phyloP scores from a whole-genome alignment of 1,140 invertebrate species.

The Hylaeus volcanicus region DNA sequence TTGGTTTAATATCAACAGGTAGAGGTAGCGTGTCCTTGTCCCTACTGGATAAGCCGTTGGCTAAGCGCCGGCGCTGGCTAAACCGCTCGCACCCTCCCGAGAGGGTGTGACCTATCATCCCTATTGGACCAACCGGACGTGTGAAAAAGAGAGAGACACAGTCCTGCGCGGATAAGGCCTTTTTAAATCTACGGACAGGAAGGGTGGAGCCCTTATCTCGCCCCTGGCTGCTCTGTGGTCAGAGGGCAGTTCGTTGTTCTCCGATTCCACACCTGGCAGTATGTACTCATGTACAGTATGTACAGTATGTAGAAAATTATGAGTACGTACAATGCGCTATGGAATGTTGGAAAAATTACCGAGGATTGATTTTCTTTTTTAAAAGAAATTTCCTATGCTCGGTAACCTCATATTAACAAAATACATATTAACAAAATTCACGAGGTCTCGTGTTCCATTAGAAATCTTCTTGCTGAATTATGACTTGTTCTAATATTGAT shows the following conservation, averaged over 20 bases:
- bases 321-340: too few relatives aligned
- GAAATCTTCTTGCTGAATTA: too few relatives aligned
- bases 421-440: too few relatives aligned
- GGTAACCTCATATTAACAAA: too few relatives aligned
- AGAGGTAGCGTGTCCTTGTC: conserved; percentile 69
- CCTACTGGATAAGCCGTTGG: conserved; percentile 77
- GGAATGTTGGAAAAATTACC: too few relatives aligned
- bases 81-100: conserved; percentile 76
- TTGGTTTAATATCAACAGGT: conserved; percentile 80
- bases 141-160: conserved; percentile 73
- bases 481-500: too few relatives aligned
- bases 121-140: conserved; percentile 76
- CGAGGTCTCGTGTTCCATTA: too few relatives aligned
- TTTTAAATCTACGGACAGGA: conserved; percentile 50
- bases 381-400: too few relatives aligned
- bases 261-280: background rate
- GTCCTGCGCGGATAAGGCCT: conserved; percentile 70
- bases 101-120: conserved; percentile 77
- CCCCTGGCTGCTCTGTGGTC: background rate
- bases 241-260: background rate
- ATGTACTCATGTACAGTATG: too few relatives aligned
- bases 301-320: too few relatives aligned
- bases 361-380: too few relatives aligned
- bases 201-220: conserved; percentile 42
- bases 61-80: conserved; percentile 80